phyloP scores from a whole-genome alignment of 2,113 vertebrate species.

The Aspidoscelis tigris region DNA sequence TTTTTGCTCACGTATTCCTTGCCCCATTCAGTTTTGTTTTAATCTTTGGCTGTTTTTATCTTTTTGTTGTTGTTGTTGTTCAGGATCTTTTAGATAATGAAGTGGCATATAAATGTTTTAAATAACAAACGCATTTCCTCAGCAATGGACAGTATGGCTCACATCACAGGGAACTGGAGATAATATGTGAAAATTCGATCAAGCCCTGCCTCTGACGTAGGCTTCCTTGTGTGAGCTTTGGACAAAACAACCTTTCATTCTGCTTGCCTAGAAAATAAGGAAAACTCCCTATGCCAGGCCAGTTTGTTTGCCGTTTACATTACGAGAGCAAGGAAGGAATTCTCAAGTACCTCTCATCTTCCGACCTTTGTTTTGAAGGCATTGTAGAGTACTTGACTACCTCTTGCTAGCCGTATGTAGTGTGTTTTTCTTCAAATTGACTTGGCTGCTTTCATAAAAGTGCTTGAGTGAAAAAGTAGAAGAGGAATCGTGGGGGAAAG shows the following conservation, averaged over 20 bases:
- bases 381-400: not conserved
- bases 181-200: not conserved
- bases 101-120: too few relatives aligned
- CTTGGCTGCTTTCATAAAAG: slow-evolving; percentile 1
- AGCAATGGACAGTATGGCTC: too few relatives aligned
- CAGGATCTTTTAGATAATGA: too few relatives aligned
- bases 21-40: too few relatives aligned
- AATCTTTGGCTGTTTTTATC: too few relatives aligned
- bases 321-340: too few relatives aligned
- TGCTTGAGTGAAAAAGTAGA: not conserved
- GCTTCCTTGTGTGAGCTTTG: not conserved
- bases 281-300: not conserved
- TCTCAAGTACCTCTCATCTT: not conserved
- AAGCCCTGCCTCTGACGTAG: not conserved
- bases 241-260: not conserved
- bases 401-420: slow-evolving; percentile 6
- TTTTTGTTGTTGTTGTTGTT: too few relatives aligned
- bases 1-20: too few relatives aligned
- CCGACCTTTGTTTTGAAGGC: not conserved
- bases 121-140: too few relatives aligned
- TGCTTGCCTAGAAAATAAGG: not conserved
- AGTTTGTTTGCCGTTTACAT: not conserved
- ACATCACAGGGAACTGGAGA: too few relatives aligned
- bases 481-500: not conserved
- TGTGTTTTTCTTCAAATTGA: slow-evolving; percentile 15